Evolutionary conservation across 2,113 vertebrate species (phyloP), one percentile per base, ranked within the genome.

Genomic region (Caracal caracal): DNA sequence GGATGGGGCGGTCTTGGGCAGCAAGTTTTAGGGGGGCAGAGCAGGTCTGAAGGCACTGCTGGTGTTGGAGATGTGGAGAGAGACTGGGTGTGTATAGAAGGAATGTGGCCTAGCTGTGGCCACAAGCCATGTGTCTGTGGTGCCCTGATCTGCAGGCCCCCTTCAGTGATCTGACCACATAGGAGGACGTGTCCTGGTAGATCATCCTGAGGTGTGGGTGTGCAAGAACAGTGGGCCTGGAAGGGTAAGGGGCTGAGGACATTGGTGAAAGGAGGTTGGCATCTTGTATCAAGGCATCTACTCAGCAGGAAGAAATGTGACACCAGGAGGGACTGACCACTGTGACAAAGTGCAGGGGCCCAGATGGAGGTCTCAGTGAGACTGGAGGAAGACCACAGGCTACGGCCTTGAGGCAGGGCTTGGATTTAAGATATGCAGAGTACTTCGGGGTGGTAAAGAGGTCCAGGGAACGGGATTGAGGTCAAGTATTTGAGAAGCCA

Each of bases 61-160:
- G 2, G 22, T 10, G 3, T n/a, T 40, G 70, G 71, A 61, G 28
- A 35, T 15, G 4, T 70, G 59, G 35, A 33, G 51, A 59, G 56
- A 88, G 75, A n/a, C 68, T 15, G 5, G 28, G 28, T 2, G 1
- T 59, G n/a, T 49, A 8, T 53, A n/a, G 9, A 51, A 80, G 28
- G 51, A 51, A 20, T 20, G 2, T 35, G 63, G 28, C 47, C 2
- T 49, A 51, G 70, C 0, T 12, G 20, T 17, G 84, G 24, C 20
- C 7, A 20, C 47, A 81, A 68, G 20, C 47, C 24, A 0, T 53
- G 53, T 5, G 1, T 16, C 2, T 26, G n/a, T 33, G 26, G 51
- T 0, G 0, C 20, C 66, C 30, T 3, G 3, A 2, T n/a, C n/a
- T 61, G 28, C 1, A 15, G 70, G 24, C 24, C 28, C 33, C 35